Conservation (phyloP, 2,113 vertebrate species). For the Numida meleagris region DNA sequence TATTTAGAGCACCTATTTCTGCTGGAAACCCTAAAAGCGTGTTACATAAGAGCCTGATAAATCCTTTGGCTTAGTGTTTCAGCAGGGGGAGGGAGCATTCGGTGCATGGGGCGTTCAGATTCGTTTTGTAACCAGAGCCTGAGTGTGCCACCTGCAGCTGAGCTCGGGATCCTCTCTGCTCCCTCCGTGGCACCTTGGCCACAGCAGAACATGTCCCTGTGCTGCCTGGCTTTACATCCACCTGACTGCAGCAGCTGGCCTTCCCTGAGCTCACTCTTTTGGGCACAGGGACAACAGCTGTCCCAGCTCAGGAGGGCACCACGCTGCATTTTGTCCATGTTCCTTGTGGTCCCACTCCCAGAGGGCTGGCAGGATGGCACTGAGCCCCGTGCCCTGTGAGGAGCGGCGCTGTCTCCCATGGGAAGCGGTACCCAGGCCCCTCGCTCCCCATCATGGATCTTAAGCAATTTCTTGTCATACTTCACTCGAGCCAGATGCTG, state of each 20-base stretch:
- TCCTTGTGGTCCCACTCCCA: not conserved
- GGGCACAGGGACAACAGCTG: not conserved
- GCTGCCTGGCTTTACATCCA: fast-evolving
- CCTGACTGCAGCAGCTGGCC: fast-evolving
- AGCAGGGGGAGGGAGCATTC: constrained; percentile 26
- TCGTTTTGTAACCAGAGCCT: not conserved
- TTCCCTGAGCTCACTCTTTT: fast-evolving
- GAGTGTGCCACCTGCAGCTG: not conserved
- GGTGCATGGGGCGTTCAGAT: not conserved
- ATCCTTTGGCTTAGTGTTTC: constrained; percentile 60
- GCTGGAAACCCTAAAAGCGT: constrained; percentile 53
- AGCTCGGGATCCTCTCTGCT: not conserved
- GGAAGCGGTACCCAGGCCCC: not conserved
- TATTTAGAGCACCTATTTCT: constrained; percentile 70
- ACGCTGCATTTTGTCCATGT: not conserved
- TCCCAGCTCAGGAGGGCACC: not conserved
- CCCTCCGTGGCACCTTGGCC: not conserved
- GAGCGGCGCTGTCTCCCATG: not conserved
- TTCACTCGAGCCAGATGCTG: not conserved
- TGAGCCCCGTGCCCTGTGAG: not conserved
- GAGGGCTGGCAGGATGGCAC: not conserved
- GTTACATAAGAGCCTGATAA: constrained; percentile 62
- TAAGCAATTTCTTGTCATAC: constrained; percentile 19
- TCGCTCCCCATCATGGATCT: fast-evolving
- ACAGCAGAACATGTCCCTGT: not conserved